These are phyloP conservation scores for Galeopterus variegatus DNA, from an alignment of 2,113 vertebrate genomes.

Conservation along the genomic window DNA sequence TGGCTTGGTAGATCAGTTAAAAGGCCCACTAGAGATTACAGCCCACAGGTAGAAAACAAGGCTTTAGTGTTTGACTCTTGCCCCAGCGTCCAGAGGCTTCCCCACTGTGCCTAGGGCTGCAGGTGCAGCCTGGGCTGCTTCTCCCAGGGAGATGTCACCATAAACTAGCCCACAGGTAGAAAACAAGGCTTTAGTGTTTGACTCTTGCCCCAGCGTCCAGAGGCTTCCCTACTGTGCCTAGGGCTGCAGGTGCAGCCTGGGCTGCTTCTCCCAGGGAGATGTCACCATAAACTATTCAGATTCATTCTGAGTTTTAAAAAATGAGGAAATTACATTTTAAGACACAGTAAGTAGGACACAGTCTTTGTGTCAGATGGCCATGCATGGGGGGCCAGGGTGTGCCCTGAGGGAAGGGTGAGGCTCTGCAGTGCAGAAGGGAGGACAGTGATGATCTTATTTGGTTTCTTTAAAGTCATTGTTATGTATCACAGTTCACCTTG, in stretches of 20 bases:
- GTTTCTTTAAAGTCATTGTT: background rate
- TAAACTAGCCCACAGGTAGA: fast-evolving
- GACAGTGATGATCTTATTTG: too few species aligned
- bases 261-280: background rate
- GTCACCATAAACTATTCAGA: background rate
- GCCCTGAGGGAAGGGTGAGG: background rate
- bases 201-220: fast-evolving
- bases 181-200: background rate
- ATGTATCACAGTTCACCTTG: background rate
- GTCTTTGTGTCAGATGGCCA: background rate
- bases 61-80: fast-evolving
- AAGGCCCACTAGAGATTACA: background rate
- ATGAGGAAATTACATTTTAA: background rate
- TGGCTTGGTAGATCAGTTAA: background rate
- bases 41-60: background rate
- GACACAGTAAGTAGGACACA: background rate
- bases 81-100: fast-evolving
- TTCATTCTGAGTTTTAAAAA: background rate
- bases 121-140: fast-evolving
- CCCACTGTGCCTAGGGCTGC: fast-evolving
- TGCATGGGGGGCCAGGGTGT: background rate
- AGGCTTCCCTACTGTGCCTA: fast-evolving
- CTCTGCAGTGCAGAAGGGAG: too few species aligned
- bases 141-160: background rate
- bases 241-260: fast-evolving